phyloP scores from a whole-genome alignment of 2,888 invertebrate species.

The Synanthedon vespiformis region DNA sequence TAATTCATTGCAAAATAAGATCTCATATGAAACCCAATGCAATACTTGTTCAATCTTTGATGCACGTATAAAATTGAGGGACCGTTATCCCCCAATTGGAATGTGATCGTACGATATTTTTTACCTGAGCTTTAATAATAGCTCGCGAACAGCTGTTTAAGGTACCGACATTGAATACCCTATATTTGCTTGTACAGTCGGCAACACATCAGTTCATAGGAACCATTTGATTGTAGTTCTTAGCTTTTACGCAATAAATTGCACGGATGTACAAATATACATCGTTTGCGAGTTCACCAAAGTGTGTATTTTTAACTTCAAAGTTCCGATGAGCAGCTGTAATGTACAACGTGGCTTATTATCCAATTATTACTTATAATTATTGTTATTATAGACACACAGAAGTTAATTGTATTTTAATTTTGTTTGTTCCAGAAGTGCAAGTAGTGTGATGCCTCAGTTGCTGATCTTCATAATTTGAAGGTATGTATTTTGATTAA shows the following conservation, averaged over 20 bases:
- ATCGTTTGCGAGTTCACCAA: constrained; percentile 17
- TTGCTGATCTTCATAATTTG: constrained; percentile 35
- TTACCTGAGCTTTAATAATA: constrained; percentile 46
- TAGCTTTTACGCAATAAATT: constrained; percentile 14
- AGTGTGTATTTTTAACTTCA: constrained; percentile 11
- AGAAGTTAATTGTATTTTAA: constrained; percentile 1
- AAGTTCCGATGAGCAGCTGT: background rate
- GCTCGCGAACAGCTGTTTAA: constrained; percentile 45
- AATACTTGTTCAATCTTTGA: background rate
- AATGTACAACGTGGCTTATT: background rate
- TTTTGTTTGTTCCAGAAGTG: constrained; percentile 55
- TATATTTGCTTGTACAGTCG: background rate
- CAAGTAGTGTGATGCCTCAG: constrained; percentile 52
- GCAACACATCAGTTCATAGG: no score
- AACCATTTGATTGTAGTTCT: no score
- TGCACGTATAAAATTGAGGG: background rate
- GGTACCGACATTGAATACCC: constrained; percentile 25
- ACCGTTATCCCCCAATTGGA: background rate
- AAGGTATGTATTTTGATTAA: constrained; percentile 27
- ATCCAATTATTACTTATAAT: background rate
- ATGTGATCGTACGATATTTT: constrained; percentile 36
- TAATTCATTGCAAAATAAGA: no score
- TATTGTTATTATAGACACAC: background rate
- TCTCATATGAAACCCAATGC: no score
- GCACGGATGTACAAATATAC: constrained; percentile 22